phyloP scores from a whole-genome alignment of 2,113 vertebrate genomes.

The Plecturocebus donacophilus region DNA sequence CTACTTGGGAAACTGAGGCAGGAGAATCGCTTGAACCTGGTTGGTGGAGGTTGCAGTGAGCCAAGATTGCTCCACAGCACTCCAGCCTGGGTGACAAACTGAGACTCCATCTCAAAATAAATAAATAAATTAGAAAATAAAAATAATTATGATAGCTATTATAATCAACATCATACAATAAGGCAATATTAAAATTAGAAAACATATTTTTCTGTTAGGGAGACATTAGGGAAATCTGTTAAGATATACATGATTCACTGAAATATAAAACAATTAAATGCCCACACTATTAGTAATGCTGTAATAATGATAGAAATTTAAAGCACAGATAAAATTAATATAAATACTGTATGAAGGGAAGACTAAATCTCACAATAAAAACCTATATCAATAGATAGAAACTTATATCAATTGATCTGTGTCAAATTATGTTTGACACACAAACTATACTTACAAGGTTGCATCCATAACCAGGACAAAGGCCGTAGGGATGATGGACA shows the following conservation, averaged over 20 bases:
- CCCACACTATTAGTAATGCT: not conserved
- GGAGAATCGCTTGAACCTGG: no score
- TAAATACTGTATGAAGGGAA: not conserved
- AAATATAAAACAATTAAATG: not conserved
- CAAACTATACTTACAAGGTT: not conserved
- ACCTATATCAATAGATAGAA: not conserved
- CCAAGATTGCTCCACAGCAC: no score
- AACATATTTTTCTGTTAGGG: not conserved
- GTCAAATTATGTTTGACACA: no score
- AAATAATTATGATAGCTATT: not conserved
- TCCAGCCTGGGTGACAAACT: no score
- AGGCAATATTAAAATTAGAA: not conserved
- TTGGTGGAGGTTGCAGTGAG: no score
- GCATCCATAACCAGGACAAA: not conserved
- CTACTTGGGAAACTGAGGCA: no score
- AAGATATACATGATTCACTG: not conserved
- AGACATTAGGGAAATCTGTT: not conserved
- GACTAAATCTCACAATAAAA: not conserved
- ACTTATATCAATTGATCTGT: no score
- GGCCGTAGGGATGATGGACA: not conserved
- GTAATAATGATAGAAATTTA: not conserved
- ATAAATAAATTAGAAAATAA: no score
- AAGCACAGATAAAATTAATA: not conserved
- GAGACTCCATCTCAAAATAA: no score
- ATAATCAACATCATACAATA: not conserved